These are phyloP conservation scores for Drosophila mauritiana DNA, from an alignment of 1,140 invertebrate genomes.

Conservation along the genomic window DNA sequence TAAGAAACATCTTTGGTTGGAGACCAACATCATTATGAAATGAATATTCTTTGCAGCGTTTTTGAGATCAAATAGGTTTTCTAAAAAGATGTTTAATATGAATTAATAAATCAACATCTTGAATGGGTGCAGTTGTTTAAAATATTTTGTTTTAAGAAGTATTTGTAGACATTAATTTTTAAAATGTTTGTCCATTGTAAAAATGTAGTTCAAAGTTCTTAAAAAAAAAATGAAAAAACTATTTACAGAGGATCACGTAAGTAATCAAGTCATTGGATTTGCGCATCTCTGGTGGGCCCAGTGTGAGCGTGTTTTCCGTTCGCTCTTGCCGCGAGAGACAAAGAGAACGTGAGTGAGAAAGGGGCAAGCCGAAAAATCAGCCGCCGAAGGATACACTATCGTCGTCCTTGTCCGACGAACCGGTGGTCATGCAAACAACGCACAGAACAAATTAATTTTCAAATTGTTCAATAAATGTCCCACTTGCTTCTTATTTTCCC, in stretches of 20 bases:
- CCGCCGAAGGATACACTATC: conserved; percentile 42
- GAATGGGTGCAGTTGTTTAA: no score
- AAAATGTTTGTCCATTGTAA: no score
- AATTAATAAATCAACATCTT: no score
- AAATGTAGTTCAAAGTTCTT: no score
- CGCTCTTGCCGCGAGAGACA: conserved; percentile 9
- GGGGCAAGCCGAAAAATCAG: conserved; percentile 24
- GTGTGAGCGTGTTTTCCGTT: conserved; percentile 16
- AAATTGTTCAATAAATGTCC: conserved; percentile 16
- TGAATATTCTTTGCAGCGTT: neutral
- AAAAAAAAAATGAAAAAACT: no score
- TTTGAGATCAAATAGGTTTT: neutral
- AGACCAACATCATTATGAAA: neutral
- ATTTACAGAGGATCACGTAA: neutral
- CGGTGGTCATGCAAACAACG: conserved; percentile 45
- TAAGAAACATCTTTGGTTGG: no score
- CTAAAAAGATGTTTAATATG: no score
- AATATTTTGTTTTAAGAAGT: no score
- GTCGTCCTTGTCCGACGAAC: conserved; percentile 44
- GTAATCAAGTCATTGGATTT: neutral
- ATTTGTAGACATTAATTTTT: no score
- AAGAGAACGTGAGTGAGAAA: conserved; percentile 9
- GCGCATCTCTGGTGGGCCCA: conserved; percentile 15
- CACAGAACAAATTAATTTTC: conserved; percentile 33
- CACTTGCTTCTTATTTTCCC: neutral